Percentiles rank a stretch among this genome's conserved stretches.
Conservation (phyloP, 2,113 vertebrate species). For the Pseudopodoces humilis region DNA sequence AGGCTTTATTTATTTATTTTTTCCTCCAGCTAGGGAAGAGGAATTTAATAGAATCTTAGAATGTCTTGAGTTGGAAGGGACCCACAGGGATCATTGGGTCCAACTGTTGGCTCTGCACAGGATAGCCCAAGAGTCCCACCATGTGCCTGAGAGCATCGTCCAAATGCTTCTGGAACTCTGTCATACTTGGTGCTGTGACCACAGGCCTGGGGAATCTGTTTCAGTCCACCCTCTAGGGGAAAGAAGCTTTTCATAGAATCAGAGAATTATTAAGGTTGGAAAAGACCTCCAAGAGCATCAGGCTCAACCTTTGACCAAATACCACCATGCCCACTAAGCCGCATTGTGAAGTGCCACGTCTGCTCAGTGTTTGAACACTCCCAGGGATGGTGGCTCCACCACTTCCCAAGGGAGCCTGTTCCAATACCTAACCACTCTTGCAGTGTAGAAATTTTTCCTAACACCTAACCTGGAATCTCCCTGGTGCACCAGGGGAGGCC, state of each 20-base stretch:
- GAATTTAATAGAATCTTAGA: not conserved
- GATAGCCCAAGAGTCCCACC: not conserved
- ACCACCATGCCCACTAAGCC: not conserved
- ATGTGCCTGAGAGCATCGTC: not conserved
- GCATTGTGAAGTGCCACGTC: rapidly evolving
- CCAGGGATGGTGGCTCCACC: not conserved
- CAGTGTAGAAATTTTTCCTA: not conserved
- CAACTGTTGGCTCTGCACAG: not conserved
- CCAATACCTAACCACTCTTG: not conserved
- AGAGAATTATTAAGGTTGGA: not conserved
- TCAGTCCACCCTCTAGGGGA: not conserved
- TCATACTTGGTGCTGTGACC: not conserved
- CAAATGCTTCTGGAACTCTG: not conserved
- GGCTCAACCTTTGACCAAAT: not conserved
- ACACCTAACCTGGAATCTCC: not conserved
- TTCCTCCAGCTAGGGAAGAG: not conserved
- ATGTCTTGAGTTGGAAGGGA: not conserved
- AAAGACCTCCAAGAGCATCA: not conserved
- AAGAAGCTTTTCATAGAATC: not conserved
- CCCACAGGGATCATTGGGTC: not conserved
- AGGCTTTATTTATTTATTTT: not conserved
- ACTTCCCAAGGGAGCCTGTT: not conserved
- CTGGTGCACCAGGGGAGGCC: not conserved
- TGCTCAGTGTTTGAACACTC: not conserved
- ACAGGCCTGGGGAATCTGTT: not conserved